Base-by-base conservation (phyloP, 2,113 vertebrate genomes). In the Mustela lutreola region DNA sequence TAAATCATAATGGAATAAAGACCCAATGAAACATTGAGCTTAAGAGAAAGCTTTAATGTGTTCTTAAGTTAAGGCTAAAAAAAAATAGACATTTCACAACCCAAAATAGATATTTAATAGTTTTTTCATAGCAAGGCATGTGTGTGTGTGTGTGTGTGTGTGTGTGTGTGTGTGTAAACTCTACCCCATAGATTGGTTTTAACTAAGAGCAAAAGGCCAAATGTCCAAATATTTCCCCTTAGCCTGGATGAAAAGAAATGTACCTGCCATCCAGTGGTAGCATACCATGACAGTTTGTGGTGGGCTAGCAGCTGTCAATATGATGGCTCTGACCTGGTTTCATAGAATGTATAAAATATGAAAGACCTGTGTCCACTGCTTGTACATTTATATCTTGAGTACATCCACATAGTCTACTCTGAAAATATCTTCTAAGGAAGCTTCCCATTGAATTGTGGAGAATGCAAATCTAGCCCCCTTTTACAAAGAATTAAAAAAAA, bases 321-420 rank as follows among this genome's bases (percentile, higher is more conserved):
- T 39, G 94, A 94, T 93, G 84, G 56, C 78, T 65, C 14, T 95
- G 70, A 80, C 78, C 73, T 91, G 71, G 76, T 76, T 95, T 85
- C 58, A 80, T 10, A 78, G 63, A 81, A 19, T 8, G 8, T 76
- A 67, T 33, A 67, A 48, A 85, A 21, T 16, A 39, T 11, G 8
- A 85, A 91, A 79, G 31, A 2, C 28, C 8, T 70, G n/a, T 89
- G 73, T 78, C 60, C 36, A 58, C 26, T 60, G 58, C 42, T 39
- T 87, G 15, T 81, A 70, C 28, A 21, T 87, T 42, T 60, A 19
- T 33, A 80, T 76, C 16, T 45, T 81, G 22, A 50, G 78, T 63
- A 48, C 11, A 39, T 79, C 48, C 28, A 7, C 28, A 28, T 24
- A 53, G 24, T 36, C 79, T 90, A 53, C 75, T 81, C 93, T 88